Evolutionary conservation across 92 coral and sea anemone genomes (phyloP).

Genomic region (Isaurus tuberculatus): DNA sequence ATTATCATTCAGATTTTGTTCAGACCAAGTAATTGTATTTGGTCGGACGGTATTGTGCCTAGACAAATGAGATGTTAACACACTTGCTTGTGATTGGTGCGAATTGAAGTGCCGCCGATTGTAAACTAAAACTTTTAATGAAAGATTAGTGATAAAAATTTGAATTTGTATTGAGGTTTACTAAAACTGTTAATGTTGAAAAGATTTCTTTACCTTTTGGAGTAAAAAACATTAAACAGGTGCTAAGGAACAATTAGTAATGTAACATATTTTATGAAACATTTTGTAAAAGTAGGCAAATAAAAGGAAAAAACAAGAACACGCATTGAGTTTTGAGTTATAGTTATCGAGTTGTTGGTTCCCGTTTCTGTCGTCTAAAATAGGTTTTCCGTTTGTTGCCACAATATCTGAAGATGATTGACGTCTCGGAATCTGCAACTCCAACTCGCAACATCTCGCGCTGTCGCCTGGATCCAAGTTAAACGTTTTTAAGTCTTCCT

Average conservation of each 20-base stretch:
- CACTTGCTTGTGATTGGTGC: slow-evolving; percentile 40
- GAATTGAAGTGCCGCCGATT: background rate
- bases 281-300: background rate
- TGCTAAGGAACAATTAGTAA: background rate
- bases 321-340: slow-evolving; percentile 9
- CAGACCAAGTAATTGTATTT: background rate
- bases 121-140: background rate
- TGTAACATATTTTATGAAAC: slow-evolving; percentile 1
- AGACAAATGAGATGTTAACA: background rate
- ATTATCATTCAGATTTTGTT: background rate
- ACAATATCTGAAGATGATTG: slow-evolving; percentile 28
- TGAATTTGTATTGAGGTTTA: background rate
- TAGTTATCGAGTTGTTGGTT: background rate
- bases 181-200: slow-evolving; percentile 18
- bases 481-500: background rate
- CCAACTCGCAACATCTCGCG: background rate
- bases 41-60: background rate
- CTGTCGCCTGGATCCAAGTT: slow-evolving; percentile 3
- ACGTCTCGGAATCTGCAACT: background rate
- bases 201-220: background rate
- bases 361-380: background rate
- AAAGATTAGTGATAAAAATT: background rate
- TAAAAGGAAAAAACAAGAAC: background rate
- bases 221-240: background rate
- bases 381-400: background rate